Base-by-base conservation (phyloP, 1,140 invertebrate species). In the Zaprionus inermis region DNA sequence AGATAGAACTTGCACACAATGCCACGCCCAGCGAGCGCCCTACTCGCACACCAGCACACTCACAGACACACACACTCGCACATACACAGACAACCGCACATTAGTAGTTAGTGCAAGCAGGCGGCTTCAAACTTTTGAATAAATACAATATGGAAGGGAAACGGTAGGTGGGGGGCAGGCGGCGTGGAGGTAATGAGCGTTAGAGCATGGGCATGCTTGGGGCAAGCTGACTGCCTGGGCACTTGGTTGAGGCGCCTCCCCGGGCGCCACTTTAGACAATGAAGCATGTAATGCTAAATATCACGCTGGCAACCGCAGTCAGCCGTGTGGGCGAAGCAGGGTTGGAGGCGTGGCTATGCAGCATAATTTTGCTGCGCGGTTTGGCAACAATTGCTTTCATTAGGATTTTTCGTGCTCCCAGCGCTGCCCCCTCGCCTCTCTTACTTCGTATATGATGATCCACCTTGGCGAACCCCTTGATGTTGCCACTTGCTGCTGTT, bases 301-400 rank as follows among this genome's bases (percentile, higher is more conserved):
- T 88, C 76, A 81, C 60, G 77, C 84, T 77, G 77, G 70, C 80
- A 89, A 70, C 79, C 79, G 70, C 79, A 86, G 65, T 61, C 79
- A 86, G 78, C 78, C 65, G 59, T 70, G 12, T 11, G 55, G 12
- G 55, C n/a, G 18, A 3, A n/a, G 12, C 12, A 16, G 5, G 30
- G 57, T 44, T 30, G 55, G 24, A 14, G 67, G 61, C 61, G 69
- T 76, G 68, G 74, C 77, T 66, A 85, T 83, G 64, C 77, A 81
- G 78, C 84, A 85, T 88, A 83, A 88, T 88, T 88, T 88, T 89
- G 84, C 65, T 83, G 80, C 84, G 84, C 84, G 84, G 84, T 84
- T 88, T 88, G 84, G 84, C 84, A 88, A 88, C 84, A 88, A 88
- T 88, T 88, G 84, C 84, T 88, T 88, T 88, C 84, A 88, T 88